phyloP scores from a whole-genome alignment of 1,140 invertebrate genomes.

The Batillaria attramentaria region DNA sequence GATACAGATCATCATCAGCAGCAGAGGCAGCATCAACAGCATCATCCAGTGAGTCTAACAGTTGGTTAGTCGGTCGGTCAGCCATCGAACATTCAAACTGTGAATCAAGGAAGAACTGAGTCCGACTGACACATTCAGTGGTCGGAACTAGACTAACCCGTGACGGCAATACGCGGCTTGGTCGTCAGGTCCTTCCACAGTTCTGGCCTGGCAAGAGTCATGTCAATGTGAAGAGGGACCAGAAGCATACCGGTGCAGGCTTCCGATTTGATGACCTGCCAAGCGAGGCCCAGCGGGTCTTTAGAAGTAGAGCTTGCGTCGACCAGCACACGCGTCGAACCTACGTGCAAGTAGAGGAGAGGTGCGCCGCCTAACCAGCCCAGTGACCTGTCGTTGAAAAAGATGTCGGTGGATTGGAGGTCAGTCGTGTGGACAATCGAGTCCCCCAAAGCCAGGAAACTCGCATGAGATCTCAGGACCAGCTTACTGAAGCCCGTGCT shows the following conservation, averaged over 20 bases:
- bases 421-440: slow-evolving; percentile 24
- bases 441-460: slow-evolving; percentile 15
- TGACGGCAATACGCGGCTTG: neutral
- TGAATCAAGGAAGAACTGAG: too few species aligned
- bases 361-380: slow-evolving; percentile 39
- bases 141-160: neutral
- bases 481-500: slow-evolving; percentile 41
- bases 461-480: slow-evolving; percentile 23
- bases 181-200: neutral
- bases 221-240: neutral
- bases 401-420: neutral
- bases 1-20: too few species aligned
- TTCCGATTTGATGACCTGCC: neutral
- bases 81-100: too few species aligned
- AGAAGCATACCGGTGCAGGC: neutral
- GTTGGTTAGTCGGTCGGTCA: too few species aligned
- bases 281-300: neutral
- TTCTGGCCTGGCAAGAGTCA: neutral
- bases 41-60: too few species aligned
- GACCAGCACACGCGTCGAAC: slow-evolving; percentile 13
- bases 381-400: slow-evolving; percentile 30
- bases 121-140: too few species aligned
- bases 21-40: too few species aligned
- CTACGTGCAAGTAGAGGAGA: slow-evolving; percentile 26
- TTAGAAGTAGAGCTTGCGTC: neutral